Percentiles rank a stretch among this genome's conserved stretches.
Evolutionary conservation across 2,888 invertebrate species (phyloP).

Genomic region (Caradrina clavipalpis): DNA sequence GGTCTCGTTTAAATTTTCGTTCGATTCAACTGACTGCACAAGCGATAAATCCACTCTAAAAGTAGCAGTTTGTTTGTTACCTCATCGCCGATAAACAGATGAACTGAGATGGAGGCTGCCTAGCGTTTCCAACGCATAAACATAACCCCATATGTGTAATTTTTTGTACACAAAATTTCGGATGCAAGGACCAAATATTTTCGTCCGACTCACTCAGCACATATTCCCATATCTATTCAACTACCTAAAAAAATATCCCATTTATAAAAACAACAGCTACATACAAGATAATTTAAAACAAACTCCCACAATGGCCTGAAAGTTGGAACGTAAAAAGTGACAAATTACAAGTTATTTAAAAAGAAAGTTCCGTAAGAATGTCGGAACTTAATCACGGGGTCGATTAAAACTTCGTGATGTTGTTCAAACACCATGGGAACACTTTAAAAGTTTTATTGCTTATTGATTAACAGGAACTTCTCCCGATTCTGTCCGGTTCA

Average conservation of each 20-base stretch:
- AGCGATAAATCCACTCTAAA: constrained; percentile 18
- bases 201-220: background rate
- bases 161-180: background rate
- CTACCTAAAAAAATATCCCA: background rate
- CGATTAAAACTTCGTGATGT: constrained; percentile 65
- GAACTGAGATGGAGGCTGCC: background rate
- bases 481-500: constrained; percentile 9
- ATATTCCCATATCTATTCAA: background rate
- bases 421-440: constrained; percentile 56
- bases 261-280: constrained; percentile 18
- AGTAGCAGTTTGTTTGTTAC: background rate
- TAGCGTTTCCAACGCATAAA: no score
- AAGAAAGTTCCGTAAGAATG: constrained; percentile 52
- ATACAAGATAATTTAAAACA: constrained; percentile 39
- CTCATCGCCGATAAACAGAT: background rate
- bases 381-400: constrained; percentile 58
- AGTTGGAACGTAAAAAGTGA: constrained; percentile 60
- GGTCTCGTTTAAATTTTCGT: constrained; percentile 45
- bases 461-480: constrained; percentile 59
- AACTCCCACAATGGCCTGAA: constrained; percentile 41
- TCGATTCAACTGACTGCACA: constrained; percentile 23
- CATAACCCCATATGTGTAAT: background rate
- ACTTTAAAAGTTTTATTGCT: constrained; percentile 55
- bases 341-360: constrained; percentile 64
- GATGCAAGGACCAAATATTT: background rate